These are phyloP conservation scores for Bathynomus jamesi DNA, from an alignment of 1,140 invertebrate species.

Conservation along the genomic window DNA sequence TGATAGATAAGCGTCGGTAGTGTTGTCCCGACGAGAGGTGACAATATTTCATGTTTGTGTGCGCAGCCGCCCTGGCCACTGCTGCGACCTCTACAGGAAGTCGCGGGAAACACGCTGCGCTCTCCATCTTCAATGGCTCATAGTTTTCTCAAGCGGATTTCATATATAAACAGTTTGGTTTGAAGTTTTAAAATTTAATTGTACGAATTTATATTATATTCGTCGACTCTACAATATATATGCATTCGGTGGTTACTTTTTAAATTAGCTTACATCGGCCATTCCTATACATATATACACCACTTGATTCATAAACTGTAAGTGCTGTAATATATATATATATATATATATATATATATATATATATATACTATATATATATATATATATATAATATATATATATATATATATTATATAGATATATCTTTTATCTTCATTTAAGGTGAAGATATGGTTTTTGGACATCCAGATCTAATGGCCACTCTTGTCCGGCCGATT, in stretches of 20 bases:
- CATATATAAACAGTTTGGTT: too few relatives aligned
- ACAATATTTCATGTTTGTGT: constrained; percentile 1
- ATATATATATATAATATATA: neutral
- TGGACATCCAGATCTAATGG: too few relatives aligned
- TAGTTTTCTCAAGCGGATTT: neutral
- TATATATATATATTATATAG: constrained; percentile 1
- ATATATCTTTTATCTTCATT: too few relatives aligned
- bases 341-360: neutral
- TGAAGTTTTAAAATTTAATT: too few relatives aligned
- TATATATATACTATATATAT: neutral
- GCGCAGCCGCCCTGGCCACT: neutral
- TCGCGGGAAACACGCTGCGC: neutral
- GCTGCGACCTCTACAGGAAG: neutral
- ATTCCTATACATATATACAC: too few relatives aligned
- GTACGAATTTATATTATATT: too few relatives aligned
- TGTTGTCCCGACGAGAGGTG: neutral
- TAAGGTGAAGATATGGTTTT: too few relatives aligned
- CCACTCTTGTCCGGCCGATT: too few relatives aligned
- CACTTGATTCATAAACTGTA: neutral
- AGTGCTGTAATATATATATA: neutral
- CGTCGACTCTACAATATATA: too few relatives aligned
- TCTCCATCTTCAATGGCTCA: neutral
- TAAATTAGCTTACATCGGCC: too few relatives aligned
- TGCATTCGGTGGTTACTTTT: too few relatives aligned
- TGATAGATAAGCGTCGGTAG: neutral